phyloP scores from a whole-genome alignment of 2,113 vertebrate genomes.

The Caranx melampygus region DNA sequence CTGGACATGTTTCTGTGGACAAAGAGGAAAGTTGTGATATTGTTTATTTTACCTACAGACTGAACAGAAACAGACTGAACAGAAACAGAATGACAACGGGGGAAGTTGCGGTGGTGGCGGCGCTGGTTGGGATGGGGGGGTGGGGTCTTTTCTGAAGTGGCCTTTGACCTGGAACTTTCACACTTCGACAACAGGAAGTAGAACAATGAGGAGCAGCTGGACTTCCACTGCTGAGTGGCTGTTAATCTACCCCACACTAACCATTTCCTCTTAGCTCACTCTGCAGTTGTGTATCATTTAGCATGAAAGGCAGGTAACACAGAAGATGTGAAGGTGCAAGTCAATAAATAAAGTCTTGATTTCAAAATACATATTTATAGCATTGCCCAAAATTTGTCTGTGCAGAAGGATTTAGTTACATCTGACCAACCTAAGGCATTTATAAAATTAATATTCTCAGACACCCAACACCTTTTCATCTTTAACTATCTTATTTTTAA shows the following conservation, averaged over 20 bases:
- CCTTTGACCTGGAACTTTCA: conserved; percentile 45
- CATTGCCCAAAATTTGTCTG: not conserved
- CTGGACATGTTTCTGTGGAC: conserved; percentile 51
- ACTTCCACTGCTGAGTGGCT: conserved; percentile 58
- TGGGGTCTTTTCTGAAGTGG: conserved; percentile 11
- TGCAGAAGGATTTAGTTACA: not conserved
- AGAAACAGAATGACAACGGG: not conserved
- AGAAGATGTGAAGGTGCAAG: not conserved
- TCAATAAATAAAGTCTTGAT: not conserved
- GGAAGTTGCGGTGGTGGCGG: conserved; percentile 7
- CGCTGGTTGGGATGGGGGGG: not conserved
- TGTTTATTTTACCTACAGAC: not conserved
- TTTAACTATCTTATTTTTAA: not conserved
- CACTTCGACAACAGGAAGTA: conserved; percentile 76
- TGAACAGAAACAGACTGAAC: no score
- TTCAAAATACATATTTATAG: not conserved
- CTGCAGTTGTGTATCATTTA: conserved; percentile 30
- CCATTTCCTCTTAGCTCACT: conserved; percentile 49
- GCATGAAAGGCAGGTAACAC: not conserved
- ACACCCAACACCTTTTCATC: not conserved
- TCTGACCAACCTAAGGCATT: no score
- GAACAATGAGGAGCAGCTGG: conserved; percentile 72
- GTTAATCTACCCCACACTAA: not conserved
- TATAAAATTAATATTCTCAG: conserved; percentile 2
- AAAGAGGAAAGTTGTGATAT: not conserved